Percentiles rank a stretch among this genome's conserved stretches.
phyloP scores from a whole-genome alignment of 1,140 invertebrate species.

The Nasonia longicornis region DNA sequence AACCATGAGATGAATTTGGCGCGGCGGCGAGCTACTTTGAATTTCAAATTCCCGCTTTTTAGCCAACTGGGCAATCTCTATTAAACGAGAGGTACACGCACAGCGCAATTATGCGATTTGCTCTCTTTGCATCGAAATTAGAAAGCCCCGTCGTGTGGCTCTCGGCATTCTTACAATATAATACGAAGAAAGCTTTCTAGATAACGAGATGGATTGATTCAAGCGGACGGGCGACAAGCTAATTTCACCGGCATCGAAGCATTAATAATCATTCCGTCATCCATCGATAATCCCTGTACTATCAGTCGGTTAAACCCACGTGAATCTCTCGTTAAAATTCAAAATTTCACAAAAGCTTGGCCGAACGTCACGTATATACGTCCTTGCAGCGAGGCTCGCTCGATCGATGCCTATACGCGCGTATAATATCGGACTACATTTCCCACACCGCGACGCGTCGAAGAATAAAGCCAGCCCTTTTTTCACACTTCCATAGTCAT shows the following conservation, averaged over 20 bases:
- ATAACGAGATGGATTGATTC: not conserved
- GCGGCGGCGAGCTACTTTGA: not conserved
- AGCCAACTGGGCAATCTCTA: not conserved
- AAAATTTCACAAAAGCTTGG: not conserved
- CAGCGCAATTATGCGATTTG: not conserved
- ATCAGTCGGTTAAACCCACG: no score
- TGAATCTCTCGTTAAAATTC: not conserved
- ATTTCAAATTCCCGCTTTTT: not conserved
- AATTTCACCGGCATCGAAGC: not conserved
- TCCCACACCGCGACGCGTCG: not conserved
- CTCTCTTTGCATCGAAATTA: not conserved
- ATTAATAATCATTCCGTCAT: not conserved
- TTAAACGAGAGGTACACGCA: not conserved
- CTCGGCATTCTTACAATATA: no score
- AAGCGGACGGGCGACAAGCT: not conserved
- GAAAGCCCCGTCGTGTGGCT: not conserved
- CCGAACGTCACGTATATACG: not conserved
- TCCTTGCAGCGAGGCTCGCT: not conserved
- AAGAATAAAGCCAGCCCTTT: not conserved
- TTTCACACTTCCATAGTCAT: not conserved
- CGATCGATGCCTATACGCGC: not conserved
- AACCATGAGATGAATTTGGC: not conserved
- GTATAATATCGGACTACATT: not conserved
- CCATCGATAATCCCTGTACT: not conserved
- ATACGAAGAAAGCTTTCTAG: not conserved